Conservation (phyloP, 1,140 invertebrate species). For the Phymorhynchus buccinoides region DNA sequence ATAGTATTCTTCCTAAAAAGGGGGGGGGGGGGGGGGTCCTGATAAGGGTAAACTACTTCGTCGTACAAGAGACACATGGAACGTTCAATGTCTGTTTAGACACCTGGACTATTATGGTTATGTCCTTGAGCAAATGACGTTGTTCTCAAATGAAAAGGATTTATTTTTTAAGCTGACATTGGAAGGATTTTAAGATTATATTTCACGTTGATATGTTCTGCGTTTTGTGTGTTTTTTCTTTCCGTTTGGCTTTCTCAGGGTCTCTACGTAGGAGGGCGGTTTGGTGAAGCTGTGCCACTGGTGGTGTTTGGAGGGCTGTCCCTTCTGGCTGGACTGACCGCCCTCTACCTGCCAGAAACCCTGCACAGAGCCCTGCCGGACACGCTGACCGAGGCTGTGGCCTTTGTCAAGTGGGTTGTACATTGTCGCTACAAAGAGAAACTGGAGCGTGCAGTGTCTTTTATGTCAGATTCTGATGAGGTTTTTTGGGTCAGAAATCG, state of each 20-base stretch:
- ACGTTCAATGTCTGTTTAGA: no score
- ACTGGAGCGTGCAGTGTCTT: neutral
- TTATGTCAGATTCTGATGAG: neutral
- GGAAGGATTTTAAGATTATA: no score
- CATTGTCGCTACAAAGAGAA: neutral
- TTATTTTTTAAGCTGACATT: no score
- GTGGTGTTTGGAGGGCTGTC: conserved; percentile 53
- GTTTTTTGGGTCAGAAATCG: neutral
- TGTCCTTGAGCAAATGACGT: no score
- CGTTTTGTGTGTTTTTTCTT: no score
- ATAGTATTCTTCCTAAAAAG: no score
- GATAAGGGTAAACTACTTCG: no score
- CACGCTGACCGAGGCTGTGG: conserved; percentile 51
- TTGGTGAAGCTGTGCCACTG: conserved; percentile 54
- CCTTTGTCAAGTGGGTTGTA: conserved; percentile 47
- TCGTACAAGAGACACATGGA: no score
- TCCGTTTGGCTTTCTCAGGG: conserved; percentile 39
- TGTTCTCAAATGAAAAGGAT: no score
- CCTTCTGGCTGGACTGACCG: conserved; percentile 50
- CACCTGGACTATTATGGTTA: no score
- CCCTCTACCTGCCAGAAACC: conserved; percentile 55
- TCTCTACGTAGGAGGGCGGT: conserved; percentile 48
- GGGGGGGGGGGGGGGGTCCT: no score
- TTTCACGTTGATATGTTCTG: no score
- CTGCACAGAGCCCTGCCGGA: conserved; percentile 52